phyloP scores from a whole-genome alignment of 2,113 vertebrate species.

The Leptodactylus fuscus region DNA sequence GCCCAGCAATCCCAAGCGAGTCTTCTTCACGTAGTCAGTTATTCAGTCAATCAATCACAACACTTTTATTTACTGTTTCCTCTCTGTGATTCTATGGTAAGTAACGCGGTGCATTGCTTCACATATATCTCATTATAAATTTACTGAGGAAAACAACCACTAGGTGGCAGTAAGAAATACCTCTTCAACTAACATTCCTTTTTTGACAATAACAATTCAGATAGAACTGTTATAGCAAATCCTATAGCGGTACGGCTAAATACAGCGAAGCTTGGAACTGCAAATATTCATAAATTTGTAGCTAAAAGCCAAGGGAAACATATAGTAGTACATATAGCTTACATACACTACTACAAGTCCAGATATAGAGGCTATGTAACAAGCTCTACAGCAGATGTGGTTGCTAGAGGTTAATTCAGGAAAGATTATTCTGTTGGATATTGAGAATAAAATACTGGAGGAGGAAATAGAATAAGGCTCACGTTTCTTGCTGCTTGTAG shows the following conservation, averaged over 20 bases:
- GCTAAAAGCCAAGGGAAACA: neutral
- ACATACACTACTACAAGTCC: neutral
- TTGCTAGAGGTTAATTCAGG: constrained; percentile 2
- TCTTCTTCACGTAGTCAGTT: neutral
- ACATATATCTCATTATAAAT: neutral
- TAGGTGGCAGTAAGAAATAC: constrained; percentile 51
- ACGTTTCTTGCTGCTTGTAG: constrained; percentile 10
- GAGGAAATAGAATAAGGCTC: neutral
- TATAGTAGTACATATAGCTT: neutral
- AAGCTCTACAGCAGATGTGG: neutral
- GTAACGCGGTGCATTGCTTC: neutral
- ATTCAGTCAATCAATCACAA: neutral
- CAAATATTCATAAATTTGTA: neutral
- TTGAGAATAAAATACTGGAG: neutral
- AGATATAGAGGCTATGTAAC: neutral
- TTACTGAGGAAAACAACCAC: constrained; percentile 26
- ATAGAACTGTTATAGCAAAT: neutral
- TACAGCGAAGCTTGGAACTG: neutral
- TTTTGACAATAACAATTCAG: neutral
- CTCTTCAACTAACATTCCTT: constrained; percentile 14
- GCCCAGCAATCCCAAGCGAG: neutral
- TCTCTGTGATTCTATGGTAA: neutral
- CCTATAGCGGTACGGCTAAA: neutral
- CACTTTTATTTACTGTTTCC: neutral
- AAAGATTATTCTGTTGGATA: neutral